Evolutionary conservation across 2,113 vertebrate species (phyloP), one percentile per base, ranked within the genome.

Genomic region (Oncorhynchus keta): DNA sequence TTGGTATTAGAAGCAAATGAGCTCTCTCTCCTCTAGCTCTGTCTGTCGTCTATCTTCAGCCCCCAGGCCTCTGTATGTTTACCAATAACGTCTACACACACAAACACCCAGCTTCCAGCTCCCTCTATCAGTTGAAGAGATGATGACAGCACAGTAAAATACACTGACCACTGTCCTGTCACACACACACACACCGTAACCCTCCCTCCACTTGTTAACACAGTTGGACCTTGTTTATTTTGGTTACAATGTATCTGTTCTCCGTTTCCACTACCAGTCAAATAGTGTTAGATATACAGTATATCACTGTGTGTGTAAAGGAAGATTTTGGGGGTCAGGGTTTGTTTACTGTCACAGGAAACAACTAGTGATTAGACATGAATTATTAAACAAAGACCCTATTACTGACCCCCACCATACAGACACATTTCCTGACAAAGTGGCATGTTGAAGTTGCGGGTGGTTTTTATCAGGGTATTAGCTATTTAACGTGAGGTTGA

Each of bases 401-500:
- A 91, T 92, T 90, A 94, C 93, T 87, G 91, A 89, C 91, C n/a
- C n/a, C 51, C 5, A 5, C 51, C 90, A 22, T 7, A 68, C 20
- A 87, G 70, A 84, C 89, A n/a, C n/a, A 76, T 79, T 88, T 75
- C 79, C 84, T 89, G 92, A 80, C 76, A 91, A 83, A 74, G 73
- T 81, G 93, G 93, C 92, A 92, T 91, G 80, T 89, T 87, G 90
- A 86, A 93, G 92, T 90, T 91, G n/a, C n/a, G n/a, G n/a, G n/a
- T 90, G 87, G 87, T 4, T 28, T 28, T 48, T n/a, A 92, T 89
- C 84, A 80, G 80, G 94, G 80, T 91, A 94, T 94, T 94, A 93
- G 89, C 89, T 93, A 93, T 93, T 95, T 93, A 28, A 28, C 7
- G 30, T n/a, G n/a, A n/a, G n/a, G n/a, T n/a, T n/a, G n/a, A n/a